Percentiles rank a stretch among this genome's conserved stretches.
These are phyloP conservation scores for Macroramphosus scolopax DNA, from an alignment of 2,797 vertebrate genomes.

Conservation along the genomic window DNA sequence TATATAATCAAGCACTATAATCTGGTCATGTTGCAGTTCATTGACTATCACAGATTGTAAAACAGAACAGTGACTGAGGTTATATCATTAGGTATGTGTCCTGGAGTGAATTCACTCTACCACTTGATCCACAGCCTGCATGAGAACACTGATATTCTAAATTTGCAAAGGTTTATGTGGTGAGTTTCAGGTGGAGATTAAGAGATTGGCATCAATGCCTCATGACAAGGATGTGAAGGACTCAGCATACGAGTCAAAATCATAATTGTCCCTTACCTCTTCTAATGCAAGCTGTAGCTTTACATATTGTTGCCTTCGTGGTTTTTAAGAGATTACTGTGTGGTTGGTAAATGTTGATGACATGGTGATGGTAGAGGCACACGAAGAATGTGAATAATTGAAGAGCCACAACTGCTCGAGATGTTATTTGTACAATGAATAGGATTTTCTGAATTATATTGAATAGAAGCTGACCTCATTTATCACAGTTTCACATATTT, in stretches of 20 bases:
- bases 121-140: constrained; percentile 46
- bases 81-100: constrained; percentile 7
- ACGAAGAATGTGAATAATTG: constrained; percentile 43
- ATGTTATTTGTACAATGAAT: constrained; percentile 31
- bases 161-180: constrained; percentile 44
- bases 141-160: constrained; percentile 54
- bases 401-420: constrained; percentile 34
- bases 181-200: constrained; percentile 13
- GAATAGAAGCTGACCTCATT: constrained; percentile 10
- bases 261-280: constrained; percentile 57
- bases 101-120: constrained; percentile 22
- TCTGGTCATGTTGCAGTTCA: constrained; percentile 27
- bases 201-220: constrained; percentile 19
- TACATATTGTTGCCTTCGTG: constrained; percentile 70
- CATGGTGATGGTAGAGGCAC: constrained; percentile 15
- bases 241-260: constrained; percentile 37
- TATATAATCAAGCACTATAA: constrained; percentile 28
- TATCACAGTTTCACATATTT: too few species aligned
- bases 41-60: constrained; percentile 42
- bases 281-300: constrained; percentile 63
- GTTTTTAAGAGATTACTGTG: constrained; percentile 45
- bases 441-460: constrained; percentile 34
- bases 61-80: constrained; percentile 5
- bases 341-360: constrained; percentile 31
- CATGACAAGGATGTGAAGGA: constrained; percentile 39